Percentiles rank a stretch among this genome's conserved stretches.
Evolutionary conservation across 2,888 invertebrate genomes (phyloP).

Genomic region (Protophormia terraenovae): DNA sequence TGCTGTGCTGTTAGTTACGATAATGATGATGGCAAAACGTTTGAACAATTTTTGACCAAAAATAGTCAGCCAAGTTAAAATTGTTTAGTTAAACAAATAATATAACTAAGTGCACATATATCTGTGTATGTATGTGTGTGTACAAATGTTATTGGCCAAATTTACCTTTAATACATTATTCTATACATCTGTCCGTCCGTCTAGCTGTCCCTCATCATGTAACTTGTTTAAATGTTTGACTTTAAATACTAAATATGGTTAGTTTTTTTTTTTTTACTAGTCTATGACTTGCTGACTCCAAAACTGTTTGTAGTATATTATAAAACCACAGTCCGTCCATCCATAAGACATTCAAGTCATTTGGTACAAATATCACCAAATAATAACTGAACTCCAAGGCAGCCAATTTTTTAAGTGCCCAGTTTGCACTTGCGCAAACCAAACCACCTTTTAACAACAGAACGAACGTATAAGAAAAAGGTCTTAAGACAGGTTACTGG

Average conservation of each 20-base stretch:
- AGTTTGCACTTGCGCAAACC: conserved; percentile 73
- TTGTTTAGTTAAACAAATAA: conserved; percentile 15
- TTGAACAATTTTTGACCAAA: conserved; percentile 51
- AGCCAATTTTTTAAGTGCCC: conserved; percentile 44
- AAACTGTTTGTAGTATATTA: background rate
- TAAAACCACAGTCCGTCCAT: conserved; percentile 6
- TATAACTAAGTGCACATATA: no score
- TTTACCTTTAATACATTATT: conserved; percentile 40
- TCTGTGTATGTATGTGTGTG: background rate
- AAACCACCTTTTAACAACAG: conserved; percentile 7
- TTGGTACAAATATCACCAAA: conserved; percentile 42
- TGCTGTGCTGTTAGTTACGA: conserved; percentile 4
- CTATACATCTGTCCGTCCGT: background rate
- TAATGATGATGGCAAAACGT: conserved; percentile 33
- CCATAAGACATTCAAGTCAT: conserved; percentile 16
- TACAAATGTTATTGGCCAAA: conserved; percentile 27
- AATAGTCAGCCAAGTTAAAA: conserved; percentile 57
- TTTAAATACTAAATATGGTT: conserved; percentile 56
- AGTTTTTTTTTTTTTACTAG: conserved; percentile 35
- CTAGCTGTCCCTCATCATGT: background rate
- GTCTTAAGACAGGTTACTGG: conserved; percentile 78
- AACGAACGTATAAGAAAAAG: conserved; percentile 68
- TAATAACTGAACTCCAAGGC: background rate
- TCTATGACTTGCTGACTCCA: conserved; percentile 27
- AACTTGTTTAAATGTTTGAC: conserved; percentile 24